Evolutionary conservation across 2,113 vertebrate genomes (phyloP), one percentile per base, ranked within the genome.

Genomic region (Osmerus mordax): DNA sequence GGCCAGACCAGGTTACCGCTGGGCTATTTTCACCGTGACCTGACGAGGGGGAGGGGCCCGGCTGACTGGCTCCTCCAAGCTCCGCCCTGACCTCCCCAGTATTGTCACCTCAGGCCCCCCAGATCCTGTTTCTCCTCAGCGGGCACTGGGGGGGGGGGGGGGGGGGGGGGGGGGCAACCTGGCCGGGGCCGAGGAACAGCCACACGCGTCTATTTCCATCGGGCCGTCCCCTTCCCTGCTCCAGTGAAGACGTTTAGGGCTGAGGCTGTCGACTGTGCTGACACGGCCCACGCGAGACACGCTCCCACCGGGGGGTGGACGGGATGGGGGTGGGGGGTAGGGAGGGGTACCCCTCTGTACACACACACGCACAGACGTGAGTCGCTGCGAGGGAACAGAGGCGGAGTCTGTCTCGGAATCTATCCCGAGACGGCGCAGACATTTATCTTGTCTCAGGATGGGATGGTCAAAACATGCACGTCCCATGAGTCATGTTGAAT

Each of bases 151-250:
- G n/a, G n/a, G n/a, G n/a, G n/a, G n/a, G n/a, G n/a, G n/a, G n/a
- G n/a, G 60, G 19, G n/a, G 18, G 72, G 58, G 55, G n/a, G n/a
- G 15, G 72, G 55, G 54, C 66, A 5, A 36, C 59, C 68, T 79
- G 76, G 19, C 69, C 76, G 70, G 62, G 78, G 73, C 11, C 6
- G 28, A 23, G 28, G 15, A 25, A 32, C 18, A 23, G 11, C 71
- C 69, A 73, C 75, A 79, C 62, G 52, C 67, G 70, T 83, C 76
- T 74, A 71, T 87, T 84, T 84, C 70, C 32, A 75, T 83, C 81
- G 70, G 71, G 14, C 23, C 64, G 28, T 23, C 61, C 61, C 75
- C 65, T 16, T 25, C 60, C n/a, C 65, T 59, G 53, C 67, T 21
- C 62, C 54, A 7, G 28, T 69, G 74, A 73, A 63, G 78, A 72